Conservation (phyloP, 37 sponge, comb jelly and placozoan genomes). For the Diacarnus erythraeanus region DNA sequence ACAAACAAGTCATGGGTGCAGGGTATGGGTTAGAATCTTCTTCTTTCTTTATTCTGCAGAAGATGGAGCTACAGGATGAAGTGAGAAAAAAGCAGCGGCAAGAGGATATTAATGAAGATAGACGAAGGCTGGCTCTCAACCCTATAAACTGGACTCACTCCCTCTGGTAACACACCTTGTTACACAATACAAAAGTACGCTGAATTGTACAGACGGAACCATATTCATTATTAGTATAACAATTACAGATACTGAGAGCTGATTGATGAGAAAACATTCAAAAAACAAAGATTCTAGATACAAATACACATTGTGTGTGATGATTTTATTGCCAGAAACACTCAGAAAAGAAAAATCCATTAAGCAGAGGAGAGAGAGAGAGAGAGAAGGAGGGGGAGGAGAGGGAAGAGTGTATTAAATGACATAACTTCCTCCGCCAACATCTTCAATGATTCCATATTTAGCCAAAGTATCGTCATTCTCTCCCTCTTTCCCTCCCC, state of each 20-base stretch:
- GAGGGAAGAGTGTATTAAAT: not conserved
- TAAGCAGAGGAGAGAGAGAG: not conserved
- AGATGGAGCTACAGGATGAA: conserved; percentile 51
- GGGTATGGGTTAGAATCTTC: too few species aligned
- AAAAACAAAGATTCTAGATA: not conserved
- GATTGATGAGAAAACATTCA: not conserved
- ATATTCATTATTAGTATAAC: too few species aligned
- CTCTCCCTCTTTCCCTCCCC: not conserved
- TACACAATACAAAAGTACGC: not conserved
- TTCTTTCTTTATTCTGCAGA: conserved; percentile 32
- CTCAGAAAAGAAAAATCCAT: not conserved
- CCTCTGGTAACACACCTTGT: conserved; percentile 19
- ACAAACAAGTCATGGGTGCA: too few species aligned
- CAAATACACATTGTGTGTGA: not conserved
- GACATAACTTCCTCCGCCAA: conserved; percentile 26
- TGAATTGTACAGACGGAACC: too few species aligned
- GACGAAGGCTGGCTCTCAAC: conserved; percentile 30
- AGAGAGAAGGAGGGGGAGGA: not conserved
- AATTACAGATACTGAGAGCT: too few species aligned
- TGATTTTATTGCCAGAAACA: not conserved
- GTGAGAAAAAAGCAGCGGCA: conserved; percentile 25
- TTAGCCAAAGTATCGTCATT: conserved; percentile 30
- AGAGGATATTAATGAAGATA: conserved; percentile 23
- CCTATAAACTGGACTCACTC: conserved; percentile 75
- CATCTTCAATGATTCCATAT: conserved; percentile 46